Base-by-base conservation (phyloP, 2,113 vertebrate species). In the Oostethus manadensis region DNA sequence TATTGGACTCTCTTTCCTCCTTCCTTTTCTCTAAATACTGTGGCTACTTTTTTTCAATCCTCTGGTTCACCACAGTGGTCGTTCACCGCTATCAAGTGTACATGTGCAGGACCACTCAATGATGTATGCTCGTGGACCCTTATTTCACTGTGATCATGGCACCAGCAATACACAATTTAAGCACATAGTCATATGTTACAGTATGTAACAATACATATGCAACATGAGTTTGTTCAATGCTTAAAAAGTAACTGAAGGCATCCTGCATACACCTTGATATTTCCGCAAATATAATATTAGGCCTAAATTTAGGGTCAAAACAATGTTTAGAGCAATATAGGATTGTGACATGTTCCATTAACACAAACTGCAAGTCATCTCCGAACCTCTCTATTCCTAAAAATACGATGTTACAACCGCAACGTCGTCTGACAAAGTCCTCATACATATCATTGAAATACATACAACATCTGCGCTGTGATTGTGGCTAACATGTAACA, bases 1-100 rank as follows among this genome's bases (percentile, higher is more conserved):
- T 92, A 92, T 89, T 86, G 84, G 78, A 86, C 85, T 88, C 89
- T 90, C 84, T 90, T 89, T 89, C 84, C 86, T 90, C 85, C 87
- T 84, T 87, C 78, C 86, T 83, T 85, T 86, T 90, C 87, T 86
- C 80, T 68, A 87, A 90, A 89, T 84, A 86, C 76, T 84, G 86
- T 76, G 87, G 88, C 68, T 71, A 80, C 74, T 84, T 85, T 82
- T n/a, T 77, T 87, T 80, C 72, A 81, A 81, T 74, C 80, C 80
- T 88, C 89, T 58, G 89, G 90, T 80, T 85, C 57, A 86, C 89
- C 88, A 88, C 82, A 86, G 88, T 87, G 86, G 88, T 85, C 80
- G 73, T 88, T 86, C 53, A 72, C 81, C 79, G 80, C 77, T 84
- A 86, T 87, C 86, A 88, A 89, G 89, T 72, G 59, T 83, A 80